These are phyloP conservation scores for Macrophya alboannulata DNA, from an alignment of 2,888 invertebrate genomes.

Conservation along the genomic window DNA sequence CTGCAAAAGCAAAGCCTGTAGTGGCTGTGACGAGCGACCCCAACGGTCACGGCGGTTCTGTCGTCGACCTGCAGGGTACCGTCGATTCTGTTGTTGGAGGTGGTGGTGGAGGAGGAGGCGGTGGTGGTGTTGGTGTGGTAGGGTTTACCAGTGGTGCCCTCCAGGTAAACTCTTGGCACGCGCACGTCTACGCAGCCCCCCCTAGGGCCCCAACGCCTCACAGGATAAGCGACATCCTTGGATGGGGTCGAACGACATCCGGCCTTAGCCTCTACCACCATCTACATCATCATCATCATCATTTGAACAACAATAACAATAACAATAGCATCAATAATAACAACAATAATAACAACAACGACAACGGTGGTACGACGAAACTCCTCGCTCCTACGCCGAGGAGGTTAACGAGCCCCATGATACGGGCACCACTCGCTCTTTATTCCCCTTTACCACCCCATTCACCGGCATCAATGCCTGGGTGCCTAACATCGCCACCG, in stretches of 20 bases:
- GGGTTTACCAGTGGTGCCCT: conserved; percentile 33
- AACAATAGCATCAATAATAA: conserved; percentile 17
- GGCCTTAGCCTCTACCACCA: conserved; percentile 23
- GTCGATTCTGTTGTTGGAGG: conserved; percentile 10
- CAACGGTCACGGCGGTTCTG: conserved; percentile 44
- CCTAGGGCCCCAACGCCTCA: conserved; percentile 93
- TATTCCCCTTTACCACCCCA: conserved; percentile 68
- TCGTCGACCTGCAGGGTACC: conserved; percentile 43
- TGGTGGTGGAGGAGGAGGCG: conserved; percentile 7
- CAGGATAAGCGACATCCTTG: conserved; percentile 93
- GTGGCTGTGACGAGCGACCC: conserved; percentile 25
- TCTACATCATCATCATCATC: conserved; percentile 21
- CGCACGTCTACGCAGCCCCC: conserved; percentile 93
- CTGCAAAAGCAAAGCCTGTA: conserved; percentile 57
- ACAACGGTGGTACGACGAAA: conserved; percentile 58
- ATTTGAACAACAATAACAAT: conserved; percentile 56
- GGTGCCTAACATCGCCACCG: conserved; percentile 68
- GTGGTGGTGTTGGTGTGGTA: neutral
- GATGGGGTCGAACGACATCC: conserved; percentile 79
- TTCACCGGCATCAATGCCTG: conserved; percentile 68
- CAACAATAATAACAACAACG: conserved; percentile 44
- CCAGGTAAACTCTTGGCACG: conserved; percentile 87
- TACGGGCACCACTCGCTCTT: conserved; percentile 67
- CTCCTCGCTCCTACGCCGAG: conserved; percentile 70
- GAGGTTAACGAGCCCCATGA: conserved; percentile 67